Conservation (phyloP, 1,140 invertebrate species). For the Gerris buenoi region DNA sequence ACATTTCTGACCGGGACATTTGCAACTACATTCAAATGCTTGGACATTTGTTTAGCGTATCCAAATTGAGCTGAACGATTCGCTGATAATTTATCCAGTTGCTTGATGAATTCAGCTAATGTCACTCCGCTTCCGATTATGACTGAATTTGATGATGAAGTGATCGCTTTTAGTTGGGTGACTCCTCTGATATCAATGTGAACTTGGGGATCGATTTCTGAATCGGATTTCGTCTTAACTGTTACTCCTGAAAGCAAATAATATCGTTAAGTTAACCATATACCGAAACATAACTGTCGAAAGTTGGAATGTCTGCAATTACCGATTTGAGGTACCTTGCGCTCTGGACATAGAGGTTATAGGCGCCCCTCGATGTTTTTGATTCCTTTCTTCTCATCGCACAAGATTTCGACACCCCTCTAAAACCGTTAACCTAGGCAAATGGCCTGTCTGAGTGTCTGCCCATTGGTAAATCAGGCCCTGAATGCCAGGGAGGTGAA, state of each 20-base stretch:
- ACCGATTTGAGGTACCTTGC: conserved; percentile 42
- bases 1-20: conserved; percentile 55
- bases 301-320: conserved; percentile 28
- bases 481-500: too few species aligned
- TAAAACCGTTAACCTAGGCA: too few species aligned
- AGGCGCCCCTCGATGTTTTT: too few species aligned
- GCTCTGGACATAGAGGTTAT: too few species aligned
- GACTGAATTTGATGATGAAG: background rate
- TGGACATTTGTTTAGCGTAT: conserved; percentile 35
- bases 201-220: conserved; percentile 26
- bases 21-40: conserved; percentile 50
- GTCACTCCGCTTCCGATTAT: conserved; percentile 42
- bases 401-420: too few species aligned
- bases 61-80: conserved; percentile 35
- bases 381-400: too few species aligned
- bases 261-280: conserved; percentile 48
- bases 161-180: conserved; percentile 37
- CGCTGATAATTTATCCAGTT: conserved; percentile 36
- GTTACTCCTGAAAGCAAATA: conserved; percentile 32
- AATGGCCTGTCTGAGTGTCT: too few species aligned
- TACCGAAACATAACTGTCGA: conserved; percentile 34
- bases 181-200: conserved; percentile 58
- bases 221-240: background rate
- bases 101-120: conserved; percentile 42
- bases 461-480: too few species aligned